Conservation (phyloP, 2,797 vertebrate species). For the Lutjanus argentimaculatus region DNA sequence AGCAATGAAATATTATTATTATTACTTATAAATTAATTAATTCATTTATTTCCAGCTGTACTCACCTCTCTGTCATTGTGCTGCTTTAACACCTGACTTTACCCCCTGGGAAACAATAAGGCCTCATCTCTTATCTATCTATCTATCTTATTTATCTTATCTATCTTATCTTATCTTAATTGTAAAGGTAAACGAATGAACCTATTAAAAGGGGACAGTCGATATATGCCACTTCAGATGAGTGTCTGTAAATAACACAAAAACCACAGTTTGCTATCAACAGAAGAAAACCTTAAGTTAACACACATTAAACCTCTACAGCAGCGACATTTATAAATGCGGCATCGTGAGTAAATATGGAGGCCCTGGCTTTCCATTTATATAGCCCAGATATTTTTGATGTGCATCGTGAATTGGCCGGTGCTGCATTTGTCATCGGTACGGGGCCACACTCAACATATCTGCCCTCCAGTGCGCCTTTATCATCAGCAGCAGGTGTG, state of each 20-base stretch:
- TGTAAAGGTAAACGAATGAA: constrained; percentile 5
- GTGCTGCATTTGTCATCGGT: constrained; percentile 43
- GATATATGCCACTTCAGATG: neutral
- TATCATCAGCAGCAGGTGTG: constrained; percentile 70
- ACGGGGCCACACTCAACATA: constrained; percentile 24
- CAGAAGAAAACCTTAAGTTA: constrained; percentile 1
- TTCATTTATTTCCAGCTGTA: neutral
- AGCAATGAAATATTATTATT: neutral
- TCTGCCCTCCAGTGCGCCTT: constrained; percentile 48
- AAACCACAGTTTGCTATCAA: neutral
- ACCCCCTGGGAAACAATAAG: neutral
- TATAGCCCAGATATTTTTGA: constrained; percentile 16
- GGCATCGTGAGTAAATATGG: neutral
- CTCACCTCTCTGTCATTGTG: neutral
- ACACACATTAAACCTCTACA: constrained; percentile 24
- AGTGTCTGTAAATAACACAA: neutral
- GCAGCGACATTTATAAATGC: constrained; percentile 2
- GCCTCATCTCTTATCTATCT: neutral
- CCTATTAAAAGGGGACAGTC: constrained; percentile 9
- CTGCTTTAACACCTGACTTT: neutral
- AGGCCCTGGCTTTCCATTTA: neutral
- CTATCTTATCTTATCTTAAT: neutral
- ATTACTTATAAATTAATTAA: neutral
- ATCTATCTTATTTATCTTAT: too few relatives aligned
- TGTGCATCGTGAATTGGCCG: constrained; percentile 28